Conservation (phyloP, 2,797 vertebrate species). For the Cuniculus paca region DNA sequence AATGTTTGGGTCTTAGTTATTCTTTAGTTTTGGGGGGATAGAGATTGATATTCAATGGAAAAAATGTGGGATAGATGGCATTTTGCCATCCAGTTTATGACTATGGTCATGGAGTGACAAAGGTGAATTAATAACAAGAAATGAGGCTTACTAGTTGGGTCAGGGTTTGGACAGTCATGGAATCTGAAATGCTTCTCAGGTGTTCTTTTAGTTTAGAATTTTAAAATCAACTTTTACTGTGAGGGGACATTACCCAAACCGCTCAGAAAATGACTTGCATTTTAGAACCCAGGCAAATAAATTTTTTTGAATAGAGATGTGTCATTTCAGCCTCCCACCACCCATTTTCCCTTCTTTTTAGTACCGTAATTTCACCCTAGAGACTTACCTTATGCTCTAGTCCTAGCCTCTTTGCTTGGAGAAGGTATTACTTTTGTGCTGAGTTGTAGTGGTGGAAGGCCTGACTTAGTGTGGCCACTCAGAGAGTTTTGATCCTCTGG, state of each 20-base stretch:
- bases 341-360: background rate
- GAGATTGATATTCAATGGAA: background rate
- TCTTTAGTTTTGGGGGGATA: background rate
- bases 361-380: accelerated
- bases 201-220: background rate
- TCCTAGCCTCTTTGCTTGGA: background rate
- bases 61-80: background rate
- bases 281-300: background rate
- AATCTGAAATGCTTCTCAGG: background rate
- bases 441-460: background rate
- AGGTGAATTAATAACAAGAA: background rate
- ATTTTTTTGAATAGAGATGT: background rate
- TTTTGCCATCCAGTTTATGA: background rate
- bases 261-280: constrained; percentile 1
- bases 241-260: background rate
- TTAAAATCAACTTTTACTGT: background rate
- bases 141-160: background rate
- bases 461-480: background rate
- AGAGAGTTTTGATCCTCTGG: background rate
- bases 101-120: background rate
- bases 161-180: background rate
- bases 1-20: background rate
- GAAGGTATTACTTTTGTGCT: background rate
- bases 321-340: background rate
- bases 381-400: background rate